Evolutionary conservation across 2,797 vertebrate species (phyloP).

Genomic region (Podarcis siculus): DNA sequence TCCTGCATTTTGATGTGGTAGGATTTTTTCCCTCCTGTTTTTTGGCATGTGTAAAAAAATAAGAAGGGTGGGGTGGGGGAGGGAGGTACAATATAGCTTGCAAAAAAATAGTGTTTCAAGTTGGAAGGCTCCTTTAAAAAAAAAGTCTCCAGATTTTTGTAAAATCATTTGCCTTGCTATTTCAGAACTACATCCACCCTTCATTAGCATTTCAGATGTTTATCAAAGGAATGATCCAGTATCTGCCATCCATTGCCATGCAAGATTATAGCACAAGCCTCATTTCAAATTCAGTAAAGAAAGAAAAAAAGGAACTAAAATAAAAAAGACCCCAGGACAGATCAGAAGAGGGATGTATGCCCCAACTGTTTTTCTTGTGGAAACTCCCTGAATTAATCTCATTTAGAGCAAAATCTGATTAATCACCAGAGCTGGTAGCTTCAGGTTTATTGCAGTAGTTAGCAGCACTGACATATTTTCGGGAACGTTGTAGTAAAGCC

Average conservation of each 20-base stretch:
- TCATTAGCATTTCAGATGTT: constrained; percentile 86
- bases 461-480: constrained; percentile 67
- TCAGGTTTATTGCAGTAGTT: constrained; percentile 71
- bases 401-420: constrained; percentile 80
- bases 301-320: constrained; percentile 1
- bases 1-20: constrained; percentile 81
- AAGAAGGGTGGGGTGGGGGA: constrained; percentile 61
- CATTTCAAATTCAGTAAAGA: constrained; percentile 80
- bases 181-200: constrained; percentile 71
- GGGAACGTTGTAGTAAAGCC: constrained; percentile 29
- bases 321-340: constrained; percentile 70
- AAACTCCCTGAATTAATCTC: constrained; percentile 78
- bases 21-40: constrained; percentile 73
- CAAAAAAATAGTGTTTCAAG: constrained; percentile 74
- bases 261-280: constrained; percentile 79
- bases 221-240: constrained; percentile 81
- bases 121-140: constrained; percentile 75
- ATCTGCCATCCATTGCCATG: constrained; percentile 79
- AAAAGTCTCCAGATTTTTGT: constrained; percentile 77
- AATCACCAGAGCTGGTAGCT: constrained; percentile 74
- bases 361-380: constrained; percentile 74
- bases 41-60: constrained; percentile 57
- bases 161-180: constrained; percentile 74
- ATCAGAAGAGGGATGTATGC: constrained; percentile 69
- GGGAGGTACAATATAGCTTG: constrained; percentile 75